Conservation (phyloP, 2,888 invertebrate species). For the Ophion costatus region DNA sequence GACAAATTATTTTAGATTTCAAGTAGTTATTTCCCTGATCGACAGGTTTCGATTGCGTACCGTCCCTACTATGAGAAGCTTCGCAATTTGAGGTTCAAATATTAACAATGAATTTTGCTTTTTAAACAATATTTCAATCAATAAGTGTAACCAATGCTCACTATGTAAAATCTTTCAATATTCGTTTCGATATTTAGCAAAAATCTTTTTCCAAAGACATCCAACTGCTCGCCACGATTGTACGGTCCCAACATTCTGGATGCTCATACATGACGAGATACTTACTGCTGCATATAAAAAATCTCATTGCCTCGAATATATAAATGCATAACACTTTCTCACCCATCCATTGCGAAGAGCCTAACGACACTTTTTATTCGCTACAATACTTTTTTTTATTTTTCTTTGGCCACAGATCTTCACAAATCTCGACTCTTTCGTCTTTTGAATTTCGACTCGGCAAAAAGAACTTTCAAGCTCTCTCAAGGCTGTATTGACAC, state of each 20-base stretch:
- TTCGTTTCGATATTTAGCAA: neutral
- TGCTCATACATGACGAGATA: neutral
- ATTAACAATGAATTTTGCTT: too few species aligned
- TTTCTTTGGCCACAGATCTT: conserved; percentile 4
- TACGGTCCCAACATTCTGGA: neutral
- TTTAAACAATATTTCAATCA: too few species aligned
- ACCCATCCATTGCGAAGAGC: neutral
- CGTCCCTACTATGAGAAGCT: too few species aligned
- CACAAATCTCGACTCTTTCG: conserved; percentile 18
- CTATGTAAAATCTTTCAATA: too few species aligned
- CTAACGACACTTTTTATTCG: conserved; percentile 1
- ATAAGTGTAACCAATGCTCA: too few species aligned
- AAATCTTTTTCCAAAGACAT: neutral
- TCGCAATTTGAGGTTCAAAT: too few species aligned
- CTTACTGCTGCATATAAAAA: neutral
- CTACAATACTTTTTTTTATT: neutral
- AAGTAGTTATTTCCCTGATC: too few species aligned
- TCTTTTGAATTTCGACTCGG: neutral
- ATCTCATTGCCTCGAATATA: neutral
- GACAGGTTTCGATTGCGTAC: too few species aligned
- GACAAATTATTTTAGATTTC: too few species aligned
- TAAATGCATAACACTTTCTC: neutral
- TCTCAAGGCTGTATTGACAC: conserved; percentile 4
- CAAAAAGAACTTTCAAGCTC: conserved; percentile 12
- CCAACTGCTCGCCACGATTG: neutral